Percentiles rank a stretch among this genome's conserved stretches.
Conservation (phyloP, 1,140 invertebrate species). For the Trachymyrmex cornetzi region DNA sequence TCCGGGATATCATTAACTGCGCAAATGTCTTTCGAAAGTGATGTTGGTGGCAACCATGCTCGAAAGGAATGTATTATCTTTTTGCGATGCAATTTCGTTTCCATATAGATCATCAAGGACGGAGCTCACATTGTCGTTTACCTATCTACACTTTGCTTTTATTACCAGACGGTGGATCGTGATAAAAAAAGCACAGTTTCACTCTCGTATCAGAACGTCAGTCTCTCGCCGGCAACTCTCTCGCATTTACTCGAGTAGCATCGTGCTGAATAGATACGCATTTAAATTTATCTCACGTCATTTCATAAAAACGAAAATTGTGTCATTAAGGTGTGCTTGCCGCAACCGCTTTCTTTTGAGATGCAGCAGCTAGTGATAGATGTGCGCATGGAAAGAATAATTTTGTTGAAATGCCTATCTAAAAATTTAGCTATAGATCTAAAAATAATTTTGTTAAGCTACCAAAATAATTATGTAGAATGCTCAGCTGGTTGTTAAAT, state of each 20-base stretch:
- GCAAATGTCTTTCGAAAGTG: slow-evolving; percentile 72
- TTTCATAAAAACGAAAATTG: slow-evolving; percentile 69
- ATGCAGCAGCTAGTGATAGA: slow-evolving; percentile 34
- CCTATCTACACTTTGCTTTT: slow-evolving; percentile 70
- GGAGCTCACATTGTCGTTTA: slow-evolving; percentile 39
- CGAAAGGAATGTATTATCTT: slow-evolving; percentile 72
- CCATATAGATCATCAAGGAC: slow-evolving; percentile 74
- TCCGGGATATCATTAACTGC: slow-evolving; percentile 66
- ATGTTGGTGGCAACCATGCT: slow-evolving; percentile 38
- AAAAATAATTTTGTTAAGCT: too few species aligned
- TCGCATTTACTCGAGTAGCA: slow-evolving; percentile 23
- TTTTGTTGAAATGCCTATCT: too few species aligned
- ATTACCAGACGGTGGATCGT: slow-evolving; percentile 69
- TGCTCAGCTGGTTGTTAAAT: too few species aligned
- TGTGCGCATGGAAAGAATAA: not conserved
- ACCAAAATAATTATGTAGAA: too few species aligned
- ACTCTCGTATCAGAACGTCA: slow-evolving; percentile 68
- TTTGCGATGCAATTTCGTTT: slow-evolving; percentile 72
- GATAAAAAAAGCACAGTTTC: slow-evolving; percentile 69
- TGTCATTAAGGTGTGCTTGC: slow-evolving; percentile 72
- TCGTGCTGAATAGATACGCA: slow-evolving; percentile 40
- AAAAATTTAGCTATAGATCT: too few species aligned
- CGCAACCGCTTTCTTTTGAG: slow-evolving; percentile 61
- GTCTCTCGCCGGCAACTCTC: slow-evolving; percentile 23
- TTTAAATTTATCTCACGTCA: slow-evolving; percentile 77